Evolutionary conservation across 1,140 invertebrate species (phyloP).

Genomic region (Teleopsis dalmanni): DNA sequence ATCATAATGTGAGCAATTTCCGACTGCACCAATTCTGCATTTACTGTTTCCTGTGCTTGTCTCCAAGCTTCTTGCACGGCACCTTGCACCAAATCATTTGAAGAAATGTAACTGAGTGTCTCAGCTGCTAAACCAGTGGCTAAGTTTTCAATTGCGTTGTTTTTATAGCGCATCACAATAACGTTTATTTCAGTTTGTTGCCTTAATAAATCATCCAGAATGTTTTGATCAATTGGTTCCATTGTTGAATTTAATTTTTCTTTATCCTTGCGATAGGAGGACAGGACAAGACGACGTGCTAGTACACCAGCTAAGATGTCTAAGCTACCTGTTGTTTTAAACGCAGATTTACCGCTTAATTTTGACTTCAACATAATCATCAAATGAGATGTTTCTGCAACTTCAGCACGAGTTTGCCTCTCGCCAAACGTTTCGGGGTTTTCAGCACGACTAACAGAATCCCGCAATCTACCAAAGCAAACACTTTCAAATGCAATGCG

Average conservation of each 20-base stretch:
- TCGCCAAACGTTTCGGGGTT: conserved; percentile 17
- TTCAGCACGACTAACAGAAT: conserved; percentile 20
- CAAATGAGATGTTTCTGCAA: conserved; percentile 65
- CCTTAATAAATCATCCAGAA: conserved; percentile 51
- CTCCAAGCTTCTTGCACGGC: conserved; percentile 59
- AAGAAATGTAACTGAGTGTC: conserved; percentile 49
- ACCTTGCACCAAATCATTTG: conserved; percentile 37
- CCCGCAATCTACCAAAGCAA: conserved; percentile 20
- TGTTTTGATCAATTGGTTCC: conserved; percentile 27
- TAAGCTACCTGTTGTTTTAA: conserved; percentile 19
- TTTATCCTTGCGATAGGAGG: conserved; percentile 7
- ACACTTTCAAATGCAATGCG: conserved; percentile 66
- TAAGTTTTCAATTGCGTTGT: conserved; percentile 58
- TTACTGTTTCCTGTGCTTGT: conserved; percentile 60
- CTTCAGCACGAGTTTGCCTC: conserved; percentile 40
- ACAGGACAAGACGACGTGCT: conserved; percentile 17
- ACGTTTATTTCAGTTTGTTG: conserved; percentile 55
- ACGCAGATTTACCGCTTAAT: conserved; percentile 47
- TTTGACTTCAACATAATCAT: conserved; percentile 60
- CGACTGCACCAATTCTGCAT: conserved; percentile 61
- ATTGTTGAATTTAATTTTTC: conserved; percentile 8
- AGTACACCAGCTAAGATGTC: conserved; percentile 22
- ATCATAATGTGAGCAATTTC: conserved; percentile 65
- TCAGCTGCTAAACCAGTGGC: conserved; percentile 58
- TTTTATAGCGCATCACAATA: conserved; percentile 57